These are phyloP conservation scores for Lanius collurio DNA, from an alignment of 2,113 vertebrate species.

Conservation along the genomic window DNA sequence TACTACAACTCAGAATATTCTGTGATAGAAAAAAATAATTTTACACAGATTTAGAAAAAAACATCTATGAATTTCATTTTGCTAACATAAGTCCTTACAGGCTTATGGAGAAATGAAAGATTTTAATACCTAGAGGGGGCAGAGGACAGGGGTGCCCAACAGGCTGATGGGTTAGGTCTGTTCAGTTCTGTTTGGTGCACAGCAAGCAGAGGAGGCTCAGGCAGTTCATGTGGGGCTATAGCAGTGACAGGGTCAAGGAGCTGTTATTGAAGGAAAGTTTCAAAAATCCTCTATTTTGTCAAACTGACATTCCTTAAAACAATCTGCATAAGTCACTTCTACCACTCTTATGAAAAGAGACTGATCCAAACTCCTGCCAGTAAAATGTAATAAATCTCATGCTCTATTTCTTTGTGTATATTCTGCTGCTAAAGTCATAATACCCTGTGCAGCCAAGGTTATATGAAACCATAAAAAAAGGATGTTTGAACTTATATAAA, in stretches of 20 bases:
- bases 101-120: not conserved
- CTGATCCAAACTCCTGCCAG: not conserved
- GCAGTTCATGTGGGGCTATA: not conserved
- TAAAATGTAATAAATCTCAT: not conserved
- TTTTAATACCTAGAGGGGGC: not conserved
- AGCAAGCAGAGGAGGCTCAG: not conserved
- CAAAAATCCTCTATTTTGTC: not conserved
- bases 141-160: not conserved
- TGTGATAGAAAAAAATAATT: not conserved
- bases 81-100: not conserved
- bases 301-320: not conserved
- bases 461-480: not conserved
- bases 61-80: not conserved
- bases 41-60: not conserved
- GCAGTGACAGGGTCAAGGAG: not conserved
- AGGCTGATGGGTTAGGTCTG: not conserved
- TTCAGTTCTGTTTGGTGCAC: not conserved
- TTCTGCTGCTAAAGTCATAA: not conserved
- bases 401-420: not conserved
- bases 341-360: not conserved
- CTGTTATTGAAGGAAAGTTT: not conserved
- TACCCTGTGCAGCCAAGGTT: not conserved
- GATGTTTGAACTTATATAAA: not conserved
- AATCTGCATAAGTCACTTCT: not conserved
- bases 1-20: not conserved